A percentile compares a stretch with the other conserved stretches of the same genome.
Evolutionary conservation across 2,888 invertebrate genomes (phyloP).

Genomic region (Alsophila aescularia): DNA sequence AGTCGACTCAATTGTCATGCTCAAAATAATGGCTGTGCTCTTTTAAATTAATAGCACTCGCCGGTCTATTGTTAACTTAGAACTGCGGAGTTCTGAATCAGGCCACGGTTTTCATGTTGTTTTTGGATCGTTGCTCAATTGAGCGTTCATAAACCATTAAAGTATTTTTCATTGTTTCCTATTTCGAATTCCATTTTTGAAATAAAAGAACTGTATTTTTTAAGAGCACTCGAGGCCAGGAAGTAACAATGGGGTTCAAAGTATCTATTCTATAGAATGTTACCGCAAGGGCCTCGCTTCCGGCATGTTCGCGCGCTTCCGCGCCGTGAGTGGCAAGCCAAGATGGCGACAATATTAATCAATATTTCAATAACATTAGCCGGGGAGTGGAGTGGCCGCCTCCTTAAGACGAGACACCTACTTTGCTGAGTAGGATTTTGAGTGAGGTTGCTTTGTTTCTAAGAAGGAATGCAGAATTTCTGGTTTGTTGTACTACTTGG

Average conservation of each 20-base stretch:
- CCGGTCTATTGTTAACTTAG: slow-evolving; percentile 30
- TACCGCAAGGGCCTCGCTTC: slow-evolving; percentile 55
- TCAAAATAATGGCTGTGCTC: slow-evolving; percentile 28
- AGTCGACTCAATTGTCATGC: slow-evolving; percentile 20
- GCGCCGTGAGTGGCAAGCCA: slow-evolving; percentile 71
- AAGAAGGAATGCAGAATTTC: slow-evolving; percentile 9
- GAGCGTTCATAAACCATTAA: slow-evolving; percentile 47
- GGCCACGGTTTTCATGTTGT: slow-evolving; percentile 19
- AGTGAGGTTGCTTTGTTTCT: slow-evolving; percentile 30
- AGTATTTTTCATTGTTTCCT: slow-evolving; percentile 42
- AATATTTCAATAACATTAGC: slow-evolving; percentile 84
- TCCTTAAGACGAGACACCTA: slow-evolving; percentile 70
- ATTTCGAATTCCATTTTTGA: slow-evolving; percentile 34
- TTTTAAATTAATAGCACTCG: slow-evolving; percentile 38
- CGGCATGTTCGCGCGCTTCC: slow-evolving; percentile 61
- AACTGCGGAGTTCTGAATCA: slow-evolving; percentile 25
- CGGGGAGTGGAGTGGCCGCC: slow-evolving; percentile 54
- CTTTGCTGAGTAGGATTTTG: slow-evolving; percentile 52
- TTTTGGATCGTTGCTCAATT: slow-evolving; percentile 61
- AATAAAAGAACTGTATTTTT: slow-evolving; percentile 39
- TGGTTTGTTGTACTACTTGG: slow-evolving; percentile 17
- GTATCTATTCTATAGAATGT: slow-evolving; percentile 68
- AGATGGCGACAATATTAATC: slow-evolving; percentile 84
- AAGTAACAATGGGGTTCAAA: slow-evolving; percentile 66
- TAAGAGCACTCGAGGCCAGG: slow-evolving; percentile 50